Base-by-base conservation (phyloP, 2,113 vertebrate species). In the Pelecanoides urinatrix region DNA sequence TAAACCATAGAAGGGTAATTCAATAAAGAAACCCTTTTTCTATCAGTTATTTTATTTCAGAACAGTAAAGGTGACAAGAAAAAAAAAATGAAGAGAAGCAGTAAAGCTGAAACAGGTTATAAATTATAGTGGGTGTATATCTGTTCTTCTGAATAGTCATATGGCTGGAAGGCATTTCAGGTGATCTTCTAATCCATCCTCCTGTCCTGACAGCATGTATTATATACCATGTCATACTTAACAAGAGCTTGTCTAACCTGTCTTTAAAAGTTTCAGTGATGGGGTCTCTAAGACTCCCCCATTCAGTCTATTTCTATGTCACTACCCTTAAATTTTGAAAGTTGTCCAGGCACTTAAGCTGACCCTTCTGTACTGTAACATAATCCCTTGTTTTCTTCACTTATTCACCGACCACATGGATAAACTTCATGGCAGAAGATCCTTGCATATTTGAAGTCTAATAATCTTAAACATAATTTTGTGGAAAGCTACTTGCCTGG, bases 111-210 rank as follows among this genome's bases (percentile, higher is more conserved):
- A 92, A 67, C 15, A 90, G 52, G 49, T 83, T 72, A 86, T 94
- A 93, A 96, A 94, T 89, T 94, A 66, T 29, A 61, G 38, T 59
- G 55, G 34, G 12, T 78, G 18, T 81, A 72, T 78, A 42, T 77
- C 70, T 91, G 17, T 81, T 94, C 87, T 75, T 92, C 76, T 88
- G 16, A 84, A 83, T 76, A 92, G 86, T 81, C 42, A 44, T 71
- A 71, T 80, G 73, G 47, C 89, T 95, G 89, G 72, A 75, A 84
- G 89, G 56, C 56, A 78, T 92, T 95, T 95, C 40, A 59, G 79
- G 65, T 73, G 56, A 36, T 74, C 88, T 32, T 76, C 75, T 92
- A 92, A 90, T 94, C 55, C n/a, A 87, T 81, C 52, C 47, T 86
- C 7, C 38, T 62, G 10, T 86, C 32, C 79, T 93, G 82, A 80